Conservation (phyloP, 2,113 vertebrate species). For the Oreochromis aureus region DNA sequence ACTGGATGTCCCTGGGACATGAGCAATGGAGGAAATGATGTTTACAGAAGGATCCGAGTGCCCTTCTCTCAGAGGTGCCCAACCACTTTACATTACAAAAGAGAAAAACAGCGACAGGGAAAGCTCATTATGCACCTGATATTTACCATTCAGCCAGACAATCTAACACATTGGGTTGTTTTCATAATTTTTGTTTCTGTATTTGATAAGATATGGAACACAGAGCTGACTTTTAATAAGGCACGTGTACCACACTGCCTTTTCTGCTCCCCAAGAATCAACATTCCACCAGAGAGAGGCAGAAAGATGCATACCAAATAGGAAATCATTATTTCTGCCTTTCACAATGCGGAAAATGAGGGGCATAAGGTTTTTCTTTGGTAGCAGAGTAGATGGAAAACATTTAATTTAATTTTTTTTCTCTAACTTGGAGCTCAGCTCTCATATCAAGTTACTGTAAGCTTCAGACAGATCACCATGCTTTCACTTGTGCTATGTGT, state of each 20-base stretch:
- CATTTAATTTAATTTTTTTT: constrained; percentile 27
- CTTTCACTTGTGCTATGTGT: neutral
- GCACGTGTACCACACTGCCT: constrained; percentile 19
- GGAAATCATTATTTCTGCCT: constrained; percentile 69
- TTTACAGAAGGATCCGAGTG: constrained; percentile 44
- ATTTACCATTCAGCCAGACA: constrained; percentile 60
- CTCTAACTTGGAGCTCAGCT: neutral
- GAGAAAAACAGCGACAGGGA: constrained; percentile 41
- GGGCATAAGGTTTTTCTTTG: constrained; percentile 50
- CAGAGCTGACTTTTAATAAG: constrained; percentile 61
- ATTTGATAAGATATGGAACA: constrained; percentile 51
- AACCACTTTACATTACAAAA: constrained; percentile 69
- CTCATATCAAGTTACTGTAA: constrained; percentile 20
- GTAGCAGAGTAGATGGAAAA: constrained; percentile 35
- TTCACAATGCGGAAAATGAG: constrained; percentile 53
- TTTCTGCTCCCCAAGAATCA: constrained; percentile 35
- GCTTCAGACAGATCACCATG: neutral
- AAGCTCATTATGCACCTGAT: constrained; percentile 70
- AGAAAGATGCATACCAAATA: constrained; percentile 62
- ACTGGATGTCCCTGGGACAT: constrained; percentile 20
- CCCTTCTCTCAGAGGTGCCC: constrained; percentile 44
- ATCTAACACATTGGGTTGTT: constrained; percentile 51
- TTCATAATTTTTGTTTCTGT: constrained; percentile 43
- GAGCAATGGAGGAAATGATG: constrained; percentile 41
- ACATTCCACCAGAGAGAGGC: constrained; percentile 35